Conservation (phyloP, 2,113 vertebrate genomes). For the Numenius arquata region DNA sequence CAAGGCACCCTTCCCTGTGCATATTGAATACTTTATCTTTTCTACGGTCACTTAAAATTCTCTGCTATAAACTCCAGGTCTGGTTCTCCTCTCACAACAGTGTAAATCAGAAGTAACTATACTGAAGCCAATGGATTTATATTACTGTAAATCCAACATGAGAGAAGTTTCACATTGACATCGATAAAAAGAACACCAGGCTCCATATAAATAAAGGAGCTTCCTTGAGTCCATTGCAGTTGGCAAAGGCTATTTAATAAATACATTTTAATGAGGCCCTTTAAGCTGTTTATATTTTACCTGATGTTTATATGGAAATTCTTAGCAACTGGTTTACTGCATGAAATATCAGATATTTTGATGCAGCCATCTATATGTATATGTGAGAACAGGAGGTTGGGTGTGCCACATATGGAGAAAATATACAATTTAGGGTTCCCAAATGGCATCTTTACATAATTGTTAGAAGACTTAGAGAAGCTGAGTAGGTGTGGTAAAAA, state of each 20-base stretch:
- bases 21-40: background rate
- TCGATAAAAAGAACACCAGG: background rate
- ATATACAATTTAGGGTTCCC: background rate
- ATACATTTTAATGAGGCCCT: constrained; percentile 11
- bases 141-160: background rate
- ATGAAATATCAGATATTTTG: background rate
- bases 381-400: constrained; percentile 23
- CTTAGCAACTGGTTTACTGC: constrained; percentile 1
- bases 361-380: background rate
- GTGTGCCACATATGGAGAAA: background rate
- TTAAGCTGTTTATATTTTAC: constrained; percentile 17
- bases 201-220: background rate
- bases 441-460: background rate
- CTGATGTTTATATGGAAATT: constrained; percentile 12
- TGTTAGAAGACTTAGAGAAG: background rate
- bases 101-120: background rate
- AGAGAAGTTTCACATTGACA: background rate
- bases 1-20: background rate
- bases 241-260: constrained; percentile 17
- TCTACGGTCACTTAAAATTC: background rate
- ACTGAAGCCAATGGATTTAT: background rate
- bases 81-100: background rate
- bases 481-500: background rate
- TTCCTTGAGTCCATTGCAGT: background rate
- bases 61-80: background rate